A percentile compares a stretch with the other conserved stretches of the same genome.
Evolutionary conservation across 2,888 invertebrate species (phyloP).

Genomic region (Bombyx huttoni): DNA sequence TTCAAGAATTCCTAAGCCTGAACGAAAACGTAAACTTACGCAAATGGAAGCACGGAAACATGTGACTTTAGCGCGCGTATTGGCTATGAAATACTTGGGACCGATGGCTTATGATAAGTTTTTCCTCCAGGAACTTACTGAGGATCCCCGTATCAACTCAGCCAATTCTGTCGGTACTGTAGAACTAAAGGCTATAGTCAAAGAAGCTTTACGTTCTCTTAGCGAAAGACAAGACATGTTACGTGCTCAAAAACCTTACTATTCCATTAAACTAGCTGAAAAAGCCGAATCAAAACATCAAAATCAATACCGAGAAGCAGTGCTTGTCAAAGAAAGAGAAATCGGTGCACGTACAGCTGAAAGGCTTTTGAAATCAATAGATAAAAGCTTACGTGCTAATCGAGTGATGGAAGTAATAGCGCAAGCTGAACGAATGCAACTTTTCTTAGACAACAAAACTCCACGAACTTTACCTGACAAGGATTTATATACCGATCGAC

Average conservation of each 20-base stretch:
- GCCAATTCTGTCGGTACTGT: constrained; percentile 46
- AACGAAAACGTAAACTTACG: constrained; percentile 40
- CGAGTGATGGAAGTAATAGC: constrained; percentile 51
- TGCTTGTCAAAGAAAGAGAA: constrained; percentile 45
- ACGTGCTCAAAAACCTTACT: constrained; percentile 55
- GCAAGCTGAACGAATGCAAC: constrained; percentile 59
- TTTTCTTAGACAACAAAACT: constrained; percentile 51
- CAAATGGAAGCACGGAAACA: constrained; percentile 55
- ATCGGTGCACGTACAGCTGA: constrained; percentile 49
- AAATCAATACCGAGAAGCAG: constrained; percentile 42
- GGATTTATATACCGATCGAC: constrained; percentile 47
- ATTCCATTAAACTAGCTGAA: constrained; percentile 52
- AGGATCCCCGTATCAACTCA: constrained; percentile 44
- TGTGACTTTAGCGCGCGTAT: constrained; percentile 45
- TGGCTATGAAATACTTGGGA: constrained; percentile 63
- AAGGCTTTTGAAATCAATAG: constrained; percentile 40
- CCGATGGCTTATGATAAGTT: constrained; percentile 66
- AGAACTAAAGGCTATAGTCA: constrained; percentile 29
- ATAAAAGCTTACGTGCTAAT: constrained; percentile 39
- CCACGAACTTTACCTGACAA: constrained; percentile 55
- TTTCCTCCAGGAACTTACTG: constrained; percentile 42
- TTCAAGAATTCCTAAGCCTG: constrained; percentile 47
- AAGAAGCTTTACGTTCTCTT: constrained; percentile 45
- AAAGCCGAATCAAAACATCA: constrained; percentile 54
- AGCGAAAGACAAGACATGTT: constrained; percentile 57